phyloP scores from a whole-genome alignment of 2,113 vertebrate species.

The Apistogramma diplotaenia region DNA sequence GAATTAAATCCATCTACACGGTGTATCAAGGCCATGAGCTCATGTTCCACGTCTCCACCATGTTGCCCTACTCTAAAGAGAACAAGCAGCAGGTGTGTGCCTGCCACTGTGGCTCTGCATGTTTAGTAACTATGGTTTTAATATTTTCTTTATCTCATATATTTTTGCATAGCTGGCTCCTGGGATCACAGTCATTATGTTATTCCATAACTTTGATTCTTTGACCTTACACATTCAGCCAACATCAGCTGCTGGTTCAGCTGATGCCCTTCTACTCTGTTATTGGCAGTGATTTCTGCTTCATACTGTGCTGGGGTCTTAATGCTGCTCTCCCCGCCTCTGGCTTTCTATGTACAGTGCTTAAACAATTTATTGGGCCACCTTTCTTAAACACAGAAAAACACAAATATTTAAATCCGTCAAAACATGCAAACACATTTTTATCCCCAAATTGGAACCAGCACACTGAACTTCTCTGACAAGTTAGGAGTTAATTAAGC shows the following conservation, averaged over 20 bases:
- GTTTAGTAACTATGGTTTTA: background rate
- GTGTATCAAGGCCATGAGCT: conserved; percentile 98
- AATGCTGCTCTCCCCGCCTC: background rate
- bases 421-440: too few species aligned
- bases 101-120: background rate
- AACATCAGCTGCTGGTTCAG: background rate
- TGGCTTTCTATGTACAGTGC: background rate
- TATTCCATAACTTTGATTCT: background rate
- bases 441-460: background rate
- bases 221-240: background rate
- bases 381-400: background rate
- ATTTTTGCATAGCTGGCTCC: background rate
- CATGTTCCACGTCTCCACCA: conserved; percentile 98
- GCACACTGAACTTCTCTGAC: background rate
- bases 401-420: background rate
- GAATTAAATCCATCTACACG: conserved; percentile 92
- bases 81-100: conserved; percentile 93
- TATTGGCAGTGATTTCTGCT: too few species aligned
- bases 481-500: background rate
- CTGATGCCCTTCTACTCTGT: background rate
- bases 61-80: conserved; percentile 98
- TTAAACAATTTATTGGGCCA: too few species aligned
- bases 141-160: background rate
- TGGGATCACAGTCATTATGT: background rate
- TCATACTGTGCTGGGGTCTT: background rate